A percentile compares a stretch with the other conserved stretches of the same genome.
These are phyloP conservation scores for Euwallacea similis DNA, from an alignment of 1,140 invertebrate genomes.

Conservation along the genomic window DNA sequence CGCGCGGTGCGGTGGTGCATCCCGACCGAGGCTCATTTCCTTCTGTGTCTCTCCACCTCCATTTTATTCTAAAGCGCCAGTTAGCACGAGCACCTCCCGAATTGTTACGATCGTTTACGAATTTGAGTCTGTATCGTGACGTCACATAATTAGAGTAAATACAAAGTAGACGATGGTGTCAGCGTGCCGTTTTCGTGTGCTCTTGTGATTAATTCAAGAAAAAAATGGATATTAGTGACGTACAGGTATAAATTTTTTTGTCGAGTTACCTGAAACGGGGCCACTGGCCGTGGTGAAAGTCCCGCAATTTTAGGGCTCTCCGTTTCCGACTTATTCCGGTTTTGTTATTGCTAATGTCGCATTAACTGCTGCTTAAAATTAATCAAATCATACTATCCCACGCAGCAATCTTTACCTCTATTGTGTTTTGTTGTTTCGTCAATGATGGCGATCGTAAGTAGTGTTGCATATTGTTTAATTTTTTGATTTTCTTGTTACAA, in stretches of 20 bases:
- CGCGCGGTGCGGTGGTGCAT: slow-evolving; percentile 2
- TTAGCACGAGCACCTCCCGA: slow-evolving; percentile 39
- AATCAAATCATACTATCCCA: slow-evolving; percentile 39
- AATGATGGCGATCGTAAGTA: too few relatives aligned
- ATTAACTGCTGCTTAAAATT: slow-evolving; percentile 39
- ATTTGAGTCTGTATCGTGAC: slow-evolving; percentile 63
- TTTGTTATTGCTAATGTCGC: slow-evolving; percentile 42
- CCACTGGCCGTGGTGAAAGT: slow-evolving; percentile 27
- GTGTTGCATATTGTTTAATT: too few relatives aligned
- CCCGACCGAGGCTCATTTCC: slow-evolving; percentile 31
- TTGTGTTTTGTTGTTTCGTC: slow-evolving; percentile 25
- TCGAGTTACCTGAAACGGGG: slow-evolving; percentile 29
- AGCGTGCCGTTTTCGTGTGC: slow-evolving; percentile 60
- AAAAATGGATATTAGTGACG: slow-evolving; percentile 57
- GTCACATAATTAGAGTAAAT: slow-evolving; percentile 78
- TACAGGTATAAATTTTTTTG: slow-evolving; percentile 53
- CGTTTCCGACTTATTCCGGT: slow-evolving; percentile 29
- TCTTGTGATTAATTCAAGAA: slow-evolving; percentile 56
- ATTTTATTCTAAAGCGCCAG: slow-evolving; percentile 43
- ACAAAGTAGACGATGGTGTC: slow-evolving; percentile 72
- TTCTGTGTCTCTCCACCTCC: slow-evolving; percentile 40
- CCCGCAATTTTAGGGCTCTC: slow-evolving; percentile 30
- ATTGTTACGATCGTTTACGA: slow-evolving; percentile 48
- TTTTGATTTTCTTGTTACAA: background rate
- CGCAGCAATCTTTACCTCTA: slow-evolving; percentile 36